These are phyloP conservation scores for Pocota personata DNA, from an alignment of 2,888 invertebrate genomes.

Conservation along the genomic window DNA sequence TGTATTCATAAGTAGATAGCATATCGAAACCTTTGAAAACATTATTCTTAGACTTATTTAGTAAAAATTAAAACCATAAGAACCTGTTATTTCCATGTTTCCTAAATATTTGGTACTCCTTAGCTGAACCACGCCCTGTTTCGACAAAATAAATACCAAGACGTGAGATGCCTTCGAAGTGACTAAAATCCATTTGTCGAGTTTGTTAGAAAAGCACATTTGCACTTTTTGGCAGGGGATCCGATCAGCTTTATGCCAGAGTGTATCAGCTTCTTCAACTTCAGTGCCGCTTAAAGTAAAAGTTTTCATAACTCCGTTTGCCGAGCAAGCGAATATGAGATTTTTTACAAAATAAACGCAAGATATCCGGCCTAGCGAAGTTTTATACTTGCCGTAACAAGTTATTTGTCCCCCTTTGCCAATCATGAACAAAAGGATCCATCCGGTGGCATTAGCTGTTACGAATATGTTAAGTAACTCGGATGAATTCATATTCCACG, in stretches of 20 bases:
- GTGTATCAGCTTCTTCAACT: constrained; percentile 74
- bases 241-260: constrained; percentile 79
- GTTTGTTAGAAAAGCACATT: constrained; percentile 69
- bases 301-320: constrained; percentile 77
- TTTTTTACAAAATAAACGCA: constrained; percentile 74
- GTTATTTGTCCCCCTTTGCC: constrained; percentile 44
- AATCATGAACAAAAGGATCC: constrained; percentile 75
- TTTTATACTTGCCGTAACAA: constrained; percentile 71
- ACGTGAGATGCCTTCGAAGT: constrained; percentile 78
- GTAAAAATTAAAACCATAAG: background rate
- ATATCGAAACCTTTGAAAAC: constrained; percentile 76
- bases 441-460: constrained; percentile 79
- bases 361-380: constrained; percentile 76
- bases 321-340: constrained; percentile 77
- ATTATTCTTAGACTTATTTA: background rate
- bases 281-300: constrained; percentile 68
- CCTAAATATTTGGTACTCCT: constrained; percentile 75
- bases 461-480: constrained; percentile 57
- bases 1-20: constrained; percentile 74
- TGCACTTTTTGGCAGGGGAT: constrained; percentile 76
- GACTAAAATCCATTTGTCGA: constrained; percentile 75
- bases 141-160: constrained; percentile 76
- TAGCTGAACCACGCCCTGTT: constrained; percentile 51
- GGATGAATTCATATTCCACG: constrained; percentile 73
- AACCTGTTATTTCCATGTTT: constrained; percentile 79